A percentile compares a stretch with the other conserved stretches of the same genome.
phyloP scores from a whole-genome alignment of 2,888 invertebrate genomes.

The Helicoverpa assulta region DNA sequence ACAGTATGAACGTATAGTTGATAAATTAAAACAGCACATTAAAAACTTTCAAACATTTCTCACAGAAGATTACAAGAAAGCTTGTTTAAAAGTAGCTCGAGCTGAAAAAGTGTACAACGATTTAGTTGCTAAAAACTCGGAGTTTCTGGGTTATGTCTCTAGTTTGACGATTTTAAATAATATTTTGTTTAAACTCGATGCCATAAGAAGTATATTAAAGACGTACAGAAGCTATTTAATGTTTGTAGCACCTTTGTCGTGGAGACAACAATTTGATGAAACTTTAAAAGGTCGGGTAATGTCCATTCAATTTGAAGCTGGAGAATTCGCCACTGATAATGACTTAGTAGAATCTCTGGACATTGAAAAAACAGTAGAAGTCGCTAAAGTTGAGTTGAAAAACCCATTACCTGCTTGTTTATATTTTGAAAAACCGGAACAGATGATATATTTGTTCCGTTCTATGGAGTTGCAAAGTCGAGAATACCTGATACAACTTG shows the following conservation, averaged over 20 bases:
- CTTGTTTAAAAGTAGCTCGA: slow-evolving; percentile 78
- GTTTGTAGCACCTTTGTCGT: slow-evolving; percentile 83
- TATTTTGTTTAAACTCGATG: slow-evolving; percentile 83
- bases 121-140: slow-evolving; percentile 77
- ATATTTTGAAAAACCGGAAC: slow-evolving; percentile 78
- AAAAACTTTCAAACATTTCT: slow-evolving; percentile 85
- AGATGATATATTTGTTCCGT: slow-evolving; percentile 84
- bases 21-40: slow-evolving; percentile 80
- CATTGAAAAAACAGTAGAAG: slow-evolving; percentile 83
- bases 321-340: slow-evolving; percentile 81
- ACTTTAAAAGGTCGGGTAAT: slow-evolving; percentile 74
- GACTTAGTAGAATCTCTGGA: slow-evolving; percentile 83
- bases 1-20: slow-evolving; percentile 75
- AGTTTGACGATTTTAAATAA: slow-evolving; percentile 81
- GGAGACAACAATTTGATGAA: slow-evolving; percentile 84
- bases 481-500: slow-evolving; percentile 83
- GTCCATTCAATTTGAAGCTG: slow-evolving; percentile 83
- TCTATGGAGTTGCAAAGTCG: slow-evolving; percentile 87
- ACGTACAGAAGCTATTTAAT: slow-evolving; percentile 83
- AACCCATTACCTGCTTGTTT: slow-evolving; percentile 75
- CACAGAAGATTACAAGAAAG: slow-evolving; percentile 86
- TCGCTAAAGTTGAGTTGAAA: slow-evolving; percentile 78
- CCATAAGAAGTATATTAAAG: slow-evolving; percentile 81
- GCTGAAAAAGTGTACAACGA: slow-evolving; percentile 79
- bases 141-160: slow-evolving; percentile 80